Conservation (phyloP, 2,797 vertebrate genomes). For the Semotilus atromaculatus region DNA sequence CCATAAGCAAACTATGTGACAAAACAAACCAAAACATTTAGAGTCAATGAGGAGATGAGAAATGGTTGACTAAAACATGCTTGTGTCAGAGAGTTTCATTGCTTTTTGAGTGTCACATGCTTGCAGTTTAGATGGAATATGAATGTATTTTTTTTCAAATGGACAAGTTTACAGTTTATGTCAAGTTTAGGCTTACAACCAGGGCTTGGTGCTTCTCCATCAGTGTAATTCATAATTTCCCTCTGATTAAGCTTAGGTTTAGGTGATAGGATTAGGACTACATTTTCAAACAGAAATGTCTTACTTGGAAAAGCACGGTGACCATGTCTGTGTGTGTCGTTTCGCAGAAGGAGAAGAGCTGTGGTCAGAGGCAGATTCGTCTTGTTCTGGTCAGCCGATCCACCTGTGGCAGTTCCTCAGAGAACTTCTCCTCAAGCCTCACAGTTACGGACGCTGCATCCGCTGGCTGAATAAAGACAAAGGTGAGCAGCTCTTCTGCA, state of each 20-base stretch:
- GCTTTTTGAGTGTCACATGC: too few relatives aligned
- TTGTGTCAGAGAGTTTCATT: background rate
- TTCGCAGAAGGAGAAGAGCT: slow-evolving; percentile 75
- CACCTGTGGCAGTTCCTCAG: slow-evolving; percentile 98
- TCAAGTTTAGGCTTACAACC: background rate
- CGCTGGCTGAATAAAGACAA: slow-evolving; percentile 99
- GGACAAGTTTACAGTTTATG: background rate
- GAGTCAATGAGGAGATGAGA: background rate
- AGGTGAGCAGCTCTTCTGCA: slow-evolving; percentile 76
- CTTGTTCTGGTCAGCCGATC: slow-evolving; percentile 93
- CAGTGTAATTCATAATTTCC: background rate
- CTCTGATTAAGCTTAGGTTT: background rate
- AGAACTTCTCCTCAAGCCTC: slow-evolving; percentile 94
- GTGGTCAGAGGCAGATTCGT: slow-evolving; percentile 93
- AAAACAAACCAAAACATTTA: background rate
- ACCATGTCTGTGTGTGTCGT: slow-evolving; percentile 1
- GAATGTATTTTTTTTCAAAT: background rate
- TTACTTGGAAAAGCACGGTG: background rate
- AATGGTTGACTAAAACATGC: background rate
- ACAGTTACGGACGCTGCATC: slow-evolving; percentile 95
- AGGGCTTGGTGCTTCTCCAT: too few relatives aligned
- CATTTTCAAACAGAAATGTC: background rate
- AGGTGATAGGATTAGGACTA: background rate
- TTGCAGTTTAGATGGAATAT: background rate
- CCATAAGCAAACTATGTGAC: background rate